These are phyloP conservation scores for Lutraria lutraria DNA, from an alignment of 2,888 invertebrate species.

Conservation along the genomic window DNA sequence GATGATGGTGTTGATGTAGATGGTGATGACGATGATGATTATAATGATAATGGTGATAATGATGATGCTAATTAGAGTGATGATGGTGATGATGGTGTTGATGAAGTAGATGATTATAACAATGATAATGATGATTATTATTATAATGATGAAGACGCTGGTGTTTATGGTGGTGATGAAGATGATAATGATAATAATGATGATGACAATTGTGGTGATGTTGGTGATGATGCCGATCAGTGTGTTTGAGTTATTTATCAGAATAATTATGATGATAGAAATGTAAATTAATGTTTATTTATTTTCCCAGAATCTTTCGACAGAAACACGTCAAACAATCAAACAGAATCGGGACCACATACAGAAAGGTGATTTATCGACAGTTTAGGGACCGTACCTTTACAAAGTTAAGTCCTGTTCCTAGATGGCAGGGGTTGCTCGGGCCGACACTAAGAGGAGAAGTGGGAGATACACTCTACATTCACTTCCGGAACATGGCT, in stretches of 20 bases:
- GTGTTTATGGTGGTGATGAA: too few relatives aligned
- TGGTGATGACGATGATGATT: background rate
- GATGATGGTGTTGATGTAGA: background rate
- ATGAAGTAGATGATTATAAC: background rate
- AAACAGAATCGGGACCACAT: conserved; percentile 68
- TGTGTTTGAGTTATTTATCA: too few relatives aligned
- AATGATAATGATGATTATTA: background rate
- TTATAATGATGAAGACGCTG: too few relatives aligned
- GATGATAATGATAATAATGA: too few relatives aligned
- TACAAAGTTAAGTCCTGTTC: conserved; percentile 44
- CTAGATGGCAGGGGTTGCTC: conserved; percentile 65
- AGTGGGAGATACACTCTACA: conserved; percentile 63
- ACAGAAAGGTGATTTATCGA: conserved; percentile 67
- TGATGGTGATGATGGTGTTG: background rate
- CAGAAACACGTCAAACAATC: conserved; percentile 20
- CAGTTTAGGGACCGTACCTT: conserved; percentile 65
- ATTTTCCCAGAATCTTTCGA: background rate
- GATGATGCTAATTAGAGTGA: background rate
- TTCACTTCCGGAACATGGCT: conserved; percentile 71
- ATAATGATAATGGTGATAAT: background rate
- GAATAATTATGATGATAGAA: too few relatives aligned
- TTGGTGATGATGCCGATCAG: too few relatives aligned
- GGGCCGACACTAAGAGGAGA: conserved; percentile 71
- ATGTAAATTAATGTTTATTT: background rate
- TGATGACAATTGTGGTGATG: too few relatives aligned